Percentiles rank a stretch among this genome's conserved stretches.
Conservation (phyloP, 2,113 vertebrate genomes). For the Cnemophilus loriae region DNA sequence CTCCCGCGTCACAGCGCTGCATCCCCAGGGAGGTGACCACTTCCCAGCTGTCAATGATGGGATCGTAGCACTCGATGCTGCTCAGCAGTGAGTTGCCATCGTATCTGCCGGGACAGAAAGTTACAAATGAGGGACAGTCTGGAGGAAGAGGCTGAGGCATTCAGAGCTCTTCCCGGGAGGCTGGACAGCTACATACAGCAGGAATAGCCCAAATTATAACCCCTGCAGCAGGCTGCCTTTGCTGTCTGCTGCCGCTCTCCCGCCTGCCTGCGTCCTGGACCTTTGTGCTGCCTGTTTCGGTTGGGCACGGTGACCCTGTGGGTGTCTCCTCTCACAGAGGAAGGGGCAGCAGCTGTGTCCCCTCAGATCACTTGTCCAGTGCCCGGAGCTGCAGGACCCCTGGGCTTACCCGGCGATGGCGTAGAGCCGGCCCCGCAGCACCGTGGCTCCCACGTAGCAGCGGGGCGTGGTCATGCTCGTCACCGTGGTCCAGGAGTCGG, state of each 20-base stretch:
- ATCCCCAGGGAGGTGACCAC: slow-evolving; percentile 98
- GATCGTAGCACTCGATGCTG: slow-evolving; percentile 98
- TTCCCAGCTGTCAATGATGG: slow-evolving; percentile 97
- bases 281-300: background rate
- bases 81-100: slow-evolving; percentile 96
- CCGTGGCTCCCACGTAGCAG: slow-evolving; percentile 95
- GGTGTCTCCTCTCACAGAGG: background rate
- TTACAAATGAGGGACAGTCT: background rate
- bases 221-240: background rate
- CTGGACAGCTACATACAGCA: background rate
- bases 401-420: slow-evolving; percentile 89
- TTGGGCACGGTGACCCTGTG: accelerated
- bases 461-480: slow-evolving; percentile 96
- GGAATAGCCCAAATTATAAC: background rate
- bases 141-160: background rate
- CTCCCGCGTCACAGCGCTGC: slow-evolving; percentile 94
- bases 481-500: slow-evolving; percentile 95
- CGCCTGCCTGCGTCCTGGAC: background rate
- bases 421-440: slow-evolving; percentile 91
- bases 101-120: slow-evolving; percentile 74
- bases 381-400: background rate
- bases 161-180: background rate
- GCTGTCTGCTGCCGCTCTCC: background rate
- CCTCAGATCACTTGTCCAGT: background rate
- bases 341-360: background rate